Evolutionary conservation across 2,888 invertebrate species (phyloP).

Genomic region (Dimorphilus gyrociliatus): DNA sequence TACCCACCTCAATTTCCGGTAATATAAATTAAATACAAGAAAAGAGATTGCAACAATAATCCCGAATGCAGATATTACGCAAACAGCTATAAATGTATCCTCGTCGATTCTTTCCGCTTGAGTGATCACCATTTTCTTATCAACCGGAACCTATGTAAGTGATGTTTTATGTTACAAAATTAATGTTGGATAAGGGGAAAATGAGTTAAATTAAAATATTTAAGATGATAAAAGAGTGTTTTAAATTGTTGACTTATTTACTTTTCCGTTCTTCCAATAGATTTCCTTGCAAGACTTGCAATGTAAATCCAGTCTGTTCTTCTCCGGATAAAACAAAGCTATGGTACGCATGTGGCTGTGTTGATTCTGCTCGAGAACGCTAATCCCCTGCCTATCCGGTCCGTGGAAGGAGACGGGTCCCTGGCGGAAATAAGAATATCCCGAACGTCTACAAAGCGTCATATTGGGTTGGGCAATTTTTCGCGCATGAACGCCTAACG

Average conservation of each 20-base stretch:
- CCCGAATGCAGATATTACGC: slow-evolving; percentile 59
- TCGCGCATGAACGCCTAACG: neutral
- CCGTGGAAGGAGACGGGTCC: slow-evolving; percentile 77
- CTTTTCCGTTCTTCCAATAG: slow-evolving; percentile 47
- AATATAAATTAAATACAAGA: slow-evolving; percentile 81
- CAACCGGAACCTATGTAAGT: slow-evolving; percentile 64
- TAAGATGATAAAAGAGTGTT: too few relatives aligned
- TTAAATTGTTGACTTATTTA: too few relatives aligned
- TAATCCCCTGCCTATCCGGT: slow-evolving; percentile 69
- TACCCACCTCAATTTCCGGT: slow-evolving; percentile 37
- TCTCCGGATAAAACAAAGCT: slow-evolving; percentile 50
- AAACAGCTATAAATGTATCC: slow-evolving; percentile 55
- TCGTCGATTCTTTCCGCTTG: slow-evolving; percentile 62
- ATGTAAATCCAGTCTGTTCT: slow-evolving; percentile 47
- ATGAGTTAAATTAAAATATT: neutral
- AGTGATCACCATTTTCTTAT: slow-evolving; percentile 40
- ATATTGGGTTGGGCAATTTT: too few relatives aligned
- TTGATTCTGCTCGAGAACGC: slow-evolving; percentile 73
- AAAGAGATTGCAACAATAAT: slow-evolving; percentile 77
- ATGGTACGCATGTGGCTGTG: too few relatives aligned
- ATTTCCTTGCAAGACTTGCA: slow-evolving; percentile 53
- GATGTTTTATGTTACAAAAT: too few relatives aligned
- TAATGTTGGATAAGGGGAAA: too few relatives aligned
- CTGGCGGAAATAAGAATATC: slow-evolving; percentile 42
- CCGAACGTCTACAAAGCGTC: too few relatives aligned